Conservation (phyloP, 2,797 vertebrate species). For the Muraenolepis orangiensis region DNA sequence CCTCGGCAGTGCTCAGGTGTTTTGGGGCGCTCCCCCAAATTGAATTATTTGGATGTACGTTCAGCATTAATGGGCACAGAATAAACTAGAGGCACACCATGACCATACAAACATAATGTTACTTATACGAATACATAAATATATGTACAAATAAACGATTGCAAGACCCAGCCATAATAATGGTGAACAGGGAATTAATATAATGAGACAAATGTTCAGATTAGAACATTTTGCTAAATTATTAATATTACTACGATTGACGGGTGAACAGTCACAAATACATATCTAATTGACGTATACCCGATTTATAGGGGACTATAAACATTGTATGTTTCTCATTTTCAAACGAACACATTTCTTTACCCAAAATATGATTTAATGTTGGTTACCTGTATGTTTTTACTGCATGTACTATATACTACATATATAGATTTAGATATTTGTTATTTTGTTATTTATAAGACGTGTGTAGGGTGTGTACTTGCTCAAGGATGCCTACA, state of each 20-base stretch:
- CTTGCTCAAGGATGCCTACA: not conserved
- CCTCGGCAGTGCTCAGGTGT: too few species aligned
- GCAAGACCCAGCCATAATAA: not conserved
- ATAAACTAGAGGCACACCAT: not conserved
- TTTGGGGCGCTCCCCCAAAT: too few species aligned
- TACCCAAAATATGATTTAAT: not conserved
- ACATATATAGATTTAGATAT: not conserved
- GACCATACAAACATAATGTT: not conserved
- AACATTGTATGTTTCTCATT: not conserved
- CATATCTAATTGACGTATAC: not conserved
- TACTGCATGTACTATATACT: not conserved
- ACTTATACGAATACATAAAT: not conserved
- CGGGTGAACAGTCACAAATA: not conserved
- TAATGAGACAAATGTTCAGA: constrained; percentile 1
- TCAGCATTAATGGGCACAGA: not conserved
- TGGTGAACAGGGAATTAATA: not conserved
- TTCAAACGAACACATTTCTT: not conserved
- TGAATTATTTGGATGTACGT: not conserved
- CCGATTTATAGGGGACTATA: not conserved
- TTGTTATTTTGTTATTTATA: too few species aligned
- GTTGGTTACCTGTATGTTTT: not conserved
- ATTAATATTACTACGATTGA: not conserved
- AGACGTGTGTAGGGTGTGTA: not conserved
- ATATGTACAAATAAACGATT: not conserved
- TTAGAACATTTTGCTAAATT: not conserved